A percentile compares a stretch with the other conserved stretches of the same genome.
These are phyloP conservation scores for Antechinus flavipes DNA, from an alignment of 2,113 vertebrate genomes.

Conservation along the genomic window DNA sequence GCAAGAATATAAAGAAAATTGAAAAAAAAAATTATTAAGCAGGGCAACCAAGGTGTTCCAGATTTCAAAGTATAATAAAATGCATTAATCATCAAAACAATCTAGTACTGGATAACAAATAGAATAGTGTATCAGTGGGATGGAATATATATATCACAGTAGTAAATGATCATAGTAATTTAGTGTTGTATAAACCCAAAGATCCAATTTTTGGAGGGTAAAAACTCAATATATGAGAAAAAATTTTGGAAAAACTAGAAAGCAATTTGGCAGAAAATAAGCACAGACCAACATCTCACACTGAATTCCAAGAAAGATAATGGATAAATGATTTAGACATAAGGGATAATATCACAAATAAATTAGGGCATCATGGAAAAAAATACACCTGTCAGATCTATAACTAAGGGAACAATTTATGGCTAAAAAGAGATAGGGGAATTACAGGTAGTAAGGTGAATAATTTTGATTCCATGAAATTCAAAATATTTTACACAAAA, in stretches of 20 bases:
- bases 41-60: not conserved
- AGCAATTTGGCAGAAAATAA: not conserved
- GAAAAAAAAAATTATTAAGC: not conserved
- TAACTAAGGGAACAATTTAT: not conserved
- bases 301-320: not conserved
- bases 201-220: not conserved
- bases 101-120: not conserved
- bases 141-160: not conserved
- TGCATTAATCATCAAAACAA: not conserved
- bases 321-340: not conserved
- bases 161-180: not conserved
- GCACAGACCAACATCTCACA: not conserved
- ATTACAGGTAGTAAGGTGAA: not conserved
- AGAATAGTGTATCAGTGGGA: not conserved
- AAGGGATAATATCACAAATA: not conserved
- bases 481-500: not conserved
- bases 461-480: not conserved
- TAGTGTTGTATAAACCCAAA: not conserved
- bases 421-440: too few species aligned
- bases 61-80: not conserved
- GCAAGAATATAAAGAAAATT: not conserved
- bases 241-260: not conserved
- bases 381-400: not conserved
- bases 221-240: not conserved
- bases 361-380: not conserved